Evolutionary conservation across 2,113 vertebrate genomes (phyloP), one percentile per base, ranked within the genome.

Genomic region (Procapra przewalskii): DNA sequence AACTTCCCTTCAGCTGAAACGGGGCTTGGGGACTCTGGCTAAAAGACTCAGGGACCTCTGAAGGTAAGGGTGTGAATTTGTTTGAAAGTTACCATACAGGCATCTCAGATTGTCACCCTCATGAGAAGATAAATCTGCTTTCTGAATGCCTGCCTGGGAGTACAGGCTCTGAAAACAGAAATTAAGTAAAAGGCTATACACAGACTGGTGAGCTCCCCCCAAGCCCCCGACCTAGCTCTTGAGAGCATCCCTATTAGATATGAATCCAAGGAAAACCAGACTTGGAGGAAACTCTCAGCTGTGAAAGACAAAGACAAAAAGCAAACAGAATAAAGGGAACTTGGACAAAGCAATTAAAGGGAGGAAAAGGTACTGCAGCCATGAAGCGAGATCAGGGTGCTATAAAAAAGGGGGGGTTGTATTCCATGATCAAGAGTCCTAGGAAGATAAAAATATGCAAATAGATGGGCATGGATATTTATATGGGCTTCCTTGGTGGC

Each of bases 1-100:
- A 96, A 57, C 36, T 80, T 19, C 54, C 36, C 95, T 10, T 0
- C 0, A 91, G 14, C 5, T 94, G 94, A 97, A 98, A 97, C 6
- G 3, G 50, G 23, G 50, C 31, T 14, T 80, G 19, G n/a, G 59
- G 48, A 67, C 17, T 67, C 23, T 52, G 40, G 75, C 52, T 59
- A 1, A 7, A 50, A 75, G 90, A n/a, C 43, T 27, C 43, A 11
- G 75, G 60, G 31, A 11, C 5, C 62, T 27, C 60, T 43, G 25
- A 54, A 57, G 50, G 33, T 4, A 13, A 57, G 75, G 64, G 54
- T 43, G n/a, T 43, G 45, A 13, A 19, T 59, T n/a, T 55, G 36
- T 82, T 48, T 88, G 50, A 15, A 15, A 60, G 21, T 29, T 67
- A 9, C 80, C 27, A 3, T 3, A 9, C 21, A 93, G 77, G 52